Conservation (phyloP, 2,888 invertebrate genomes). For the Callosobruchus maculatus region DNA sequence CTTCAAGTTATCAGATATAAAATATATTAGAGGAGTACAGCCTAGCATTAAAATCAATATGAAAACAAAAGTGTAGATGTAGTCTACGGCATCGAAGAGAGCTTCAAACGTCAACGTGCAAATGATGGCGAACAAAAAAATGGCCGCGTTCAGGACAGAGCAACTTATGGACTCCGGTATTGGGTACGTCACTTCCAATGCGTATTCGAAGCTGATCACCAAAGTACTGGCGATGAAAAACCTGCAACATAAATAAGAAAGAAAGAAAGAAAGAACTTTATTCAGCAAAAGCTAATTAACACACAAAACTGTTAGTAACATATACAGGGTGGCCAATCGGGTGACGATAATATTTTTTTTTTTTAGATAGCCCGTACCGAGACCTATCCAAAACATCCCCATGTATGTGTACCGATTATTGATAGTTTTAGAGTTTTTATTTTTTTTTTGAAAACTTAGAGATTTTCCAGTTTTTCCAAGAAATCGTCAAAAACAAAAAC, state of each 20-base stretch:
- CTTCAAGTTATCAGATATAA: constrained; percentile 28
- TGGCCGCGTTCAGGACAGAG: constrained; percentile 82
- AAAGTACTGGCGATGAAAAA: constrained; percentile 97
- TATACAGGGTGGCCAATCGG: no score
- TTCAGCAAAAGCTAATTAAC: no score
- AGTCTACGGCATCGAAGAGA: constrained; percentile 26
- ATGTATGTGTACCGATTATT: no score
- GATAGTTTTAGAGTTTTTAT: no score
- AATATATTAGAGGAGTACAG: constrained; percentile 19
- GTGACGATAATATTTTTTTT: no score
- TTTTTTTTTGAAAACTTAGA: no score
- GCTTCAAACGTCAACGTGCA: constrained; percentile 28
- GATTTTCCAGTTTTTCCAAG: no score
- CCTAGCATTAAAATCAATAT: constrained; percentile 19
- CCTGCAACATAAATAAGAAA: constrained; percentile 52
- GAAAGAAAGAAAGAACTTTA: no score
- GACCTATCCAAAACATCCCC: no score
- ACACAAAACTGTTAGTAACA: no score
- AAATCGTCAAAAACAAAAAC: no score
- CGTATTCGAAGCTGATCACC: constrained; percentile 93
- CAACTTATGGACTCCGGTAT: constrained; percentile 93
- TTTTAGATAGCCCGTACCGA: no score
- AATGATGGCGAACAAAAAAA: constrained; percentile 31
- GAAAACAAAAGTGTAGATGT: constrained; percentile 23
- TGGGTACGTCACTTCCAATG: constrained; percentile 92